Conservation (phyloP, 1,140 invertebrate genomes). For the Batillaria attramentaria region DNA sequence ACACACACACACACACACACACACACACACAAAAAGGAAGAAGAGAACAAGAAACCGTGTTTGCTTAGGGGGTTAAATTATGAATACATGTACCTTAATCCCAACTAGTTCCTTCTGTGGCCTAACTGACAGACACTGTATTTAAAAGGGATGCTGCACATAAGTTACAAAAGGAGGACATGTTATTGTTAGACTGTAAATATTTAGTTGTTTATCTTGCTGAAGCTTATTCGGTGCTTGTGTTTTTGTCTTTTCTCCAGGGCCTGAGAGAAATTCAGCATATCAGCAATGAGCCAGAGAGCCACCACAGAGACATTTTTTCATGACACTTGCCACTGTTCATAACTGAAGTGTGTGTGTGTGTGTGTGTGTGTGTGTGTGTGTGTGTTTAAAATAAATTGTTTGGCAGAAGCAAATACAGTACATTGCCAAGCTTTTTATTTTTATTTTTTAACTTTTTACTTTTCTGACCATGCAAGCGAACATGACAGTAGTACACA, state of each 20-base stretch:
- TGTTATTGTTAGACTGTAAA: not conserved
- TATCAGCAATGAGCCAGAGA: constrained; percentile 20
- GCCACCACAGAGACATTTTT: constrained; percentile 35
- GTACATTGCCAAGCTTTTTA: too few species aligned
- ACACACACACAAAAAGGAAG: not conserved
- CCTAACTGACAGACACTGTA: not conserved
- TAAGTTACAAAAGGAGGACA: too few species aligned
- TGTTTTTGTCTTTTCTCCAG: constrained; percentile 19
- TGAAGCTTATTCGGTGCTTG: not conserved
- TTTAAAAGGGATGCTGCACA: too few species aligned
- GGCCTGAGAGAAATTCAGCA: constrained; percentile 41
- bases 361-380: not conserved
- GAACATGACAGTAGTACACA: too few species aligned
- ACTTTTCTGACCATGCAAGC: too few species aligned
- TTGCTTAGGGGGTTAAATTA: not conserved
- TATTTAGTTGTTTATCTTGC: not conserved
- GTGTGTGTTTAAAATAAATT: not conserved
- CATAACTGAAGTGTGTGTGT: not conserved
- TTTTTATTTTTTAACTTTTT: too few species aligned
- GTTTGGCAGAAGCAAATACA: too few species aligned
- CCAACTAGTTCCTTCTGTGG: not conserved
- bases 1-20: not conserved
- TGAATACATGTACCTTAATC: not conserved
- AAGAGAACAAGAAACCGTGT: not conserved
- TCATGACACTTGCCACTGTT: not conserved